These are phyloP conservation scores for Dromas ardeola DNA, from an alignment of 2,113 vertebrate species.

Conservation along the genomic window DNA sequence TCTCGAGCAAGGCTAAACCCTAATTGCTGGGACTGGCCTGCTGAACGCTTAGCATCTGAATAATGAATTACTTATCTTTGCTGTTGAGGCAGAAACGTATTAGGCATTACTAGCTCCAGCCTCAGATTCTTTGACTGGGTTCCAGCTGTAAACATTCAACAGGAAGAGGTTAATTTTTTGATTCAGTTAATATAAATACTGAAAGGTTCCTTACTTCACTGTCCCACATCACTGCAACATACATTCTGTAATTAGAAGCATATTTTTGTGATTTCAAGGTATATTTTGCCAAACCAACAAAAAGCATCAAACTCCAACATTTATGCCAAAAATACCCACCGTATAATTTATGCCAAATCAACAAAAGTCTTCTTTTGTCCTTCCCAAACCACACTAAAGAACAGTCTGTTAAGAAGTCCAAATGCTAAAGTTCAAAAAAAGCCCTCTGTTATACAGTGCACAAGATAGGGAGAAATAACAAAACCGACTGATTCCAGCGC, in stretches of 20 bases:
- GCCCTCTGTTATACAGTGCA: neutral
- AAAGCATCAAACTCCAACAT: slow-evolving; percentile 58
- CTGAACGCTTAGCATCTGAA: slow-evolving; percentile 69
- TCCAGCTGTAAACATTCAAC: slow-evolving; percentile 74
- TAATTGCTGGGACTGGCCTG: slow-evolving; percentile 10
- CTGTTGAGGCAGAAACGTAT: slow-evolving; percentile 71
- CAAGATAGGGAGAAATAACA: neutral
- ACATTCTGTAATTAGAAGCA: slow-evolving; percentile 84
- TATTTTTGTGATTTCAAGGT: slow-evolving; percentile 76
- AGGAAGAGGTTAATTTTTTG: slow-evolving; percentile 70
- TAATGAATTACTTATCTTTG: slow-evolving; percentile 73
- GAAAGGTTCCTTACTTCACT: slow-evolving; percentile 61
- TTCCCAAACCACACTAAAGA: slow-evolving; percentile 75
- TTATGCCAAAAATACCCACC: slow-evolving; percentile 79
- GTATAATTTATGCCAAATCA: slow-evolving; percentile 78
- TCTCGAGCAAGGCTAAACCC: neutral
- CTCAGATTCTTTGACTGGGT: slow-evolving; percentile 64
- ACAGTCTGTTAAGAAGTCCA: slow-evolving; percentile 60
- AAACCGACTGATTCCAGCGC: neutral
- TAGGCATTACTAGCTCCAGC: slow-evolving; percentile 60
- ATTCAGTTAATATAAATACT: slow-evolving; percentile 62
- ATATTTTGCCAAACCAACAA: slow-evolving; percentile 76
- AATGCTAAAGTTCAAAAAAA: slow-evolving; percentile 65
- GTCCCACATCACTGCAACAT: slow-evolving; percentile 65
- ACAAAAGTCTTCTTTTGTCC: slow-evolving; percentile 74